Percentiles rank a stretch among this genome's conserved stretches.
Evolutionary conservation across 2,797 vertebrate genomes (phyloP).

Genomic region (Characodon lateralis): DNA sequence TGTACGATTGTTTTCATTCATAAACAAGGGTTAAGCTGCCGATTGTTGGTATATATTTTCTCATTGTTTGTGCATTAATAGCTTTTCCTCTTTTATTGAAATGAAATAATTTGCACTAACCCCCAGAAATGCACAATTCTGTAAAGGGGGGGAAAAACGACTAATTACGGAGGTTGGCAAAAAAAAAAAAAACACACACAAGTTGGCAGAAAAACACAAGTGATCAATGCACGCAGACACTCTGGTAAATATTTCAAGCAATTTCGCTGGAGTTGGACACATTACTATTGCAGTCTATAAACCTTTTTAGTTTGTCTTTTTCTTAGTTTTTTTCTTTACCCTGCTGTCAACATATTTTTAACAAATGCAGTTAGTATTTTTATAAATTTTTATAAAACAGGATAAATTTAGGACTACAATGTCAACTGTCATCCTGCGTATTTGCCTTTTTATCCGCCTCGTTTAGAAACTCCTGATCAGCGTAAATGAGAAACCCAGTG

Average conservation of each 20-base stretch:
- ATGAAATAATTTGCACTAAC: background rate
- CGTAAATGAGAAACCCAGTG: conserved; percentile 95
- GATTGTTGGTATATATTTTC: background rate
- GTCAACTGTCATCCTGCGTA: conserved; percentile 52
- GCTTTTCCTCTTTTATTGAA: background rate
- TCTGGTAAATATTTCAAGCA: background rate
- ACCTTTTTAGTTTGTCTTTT: background rate
- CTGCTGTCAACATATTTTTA: conserved; percentile 49
- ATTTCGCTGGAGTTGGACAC: background rate
- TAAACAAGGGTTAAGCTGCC: too few relatives aligned
- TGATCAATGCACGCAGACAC: background rate
- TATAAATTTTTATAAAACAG: background rate
- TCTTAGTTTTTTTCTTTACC: conserved; percentile 2
- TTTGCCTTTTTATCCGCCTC: conserved; percentile 77
- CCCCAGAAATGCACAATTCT: background rate
- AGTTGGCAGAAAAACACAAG: background rate
- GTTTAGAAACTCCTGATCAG: conserved; percentile 86
- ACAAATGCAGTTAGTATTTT: background rate
- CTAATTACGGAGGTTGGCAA: background rate
- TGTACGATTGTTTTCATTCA: too few relatives aligned
- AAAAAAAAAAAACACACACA: background rate
- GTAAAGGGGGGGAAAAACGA: background rate
- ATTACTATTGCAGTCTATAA: background rate
- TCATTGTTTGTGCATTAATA: background rate
- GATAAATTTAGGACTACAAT: background rate